Evolutionary conservation across 2,113 vertebrate species (phyloP).

Genomic region (Cercopithecus mona): DNA sequence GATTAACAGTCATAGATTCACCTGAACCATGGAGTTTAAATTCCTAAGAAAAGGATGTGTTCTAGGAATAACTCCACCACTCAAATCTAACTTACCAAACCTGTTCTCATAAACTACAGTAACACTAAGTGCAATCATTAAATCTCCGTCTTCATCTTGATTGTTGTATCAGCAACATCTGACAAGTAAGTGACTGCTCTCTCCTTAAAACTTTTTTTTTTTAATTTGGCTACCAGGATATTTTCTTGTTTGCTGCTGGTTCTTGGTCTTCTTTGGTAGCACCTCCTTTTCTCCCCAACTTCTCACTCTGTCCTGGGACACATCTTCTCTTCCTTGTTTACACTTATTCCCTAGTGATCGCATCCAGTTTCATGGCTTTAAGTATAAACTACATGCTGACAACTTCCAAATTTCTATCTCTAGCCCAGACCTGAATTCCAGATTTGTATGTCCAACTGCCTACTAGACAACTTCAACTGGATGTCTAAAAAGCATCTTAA

Average conservation of each 20-base stretch:
- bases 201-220: background rate
- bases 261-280: background rate
- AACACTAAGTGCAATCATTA: background rate
- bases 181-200: background rate
- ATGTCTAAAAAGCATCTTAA: background rate
- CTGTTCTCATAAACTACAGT: background rate
- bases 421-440: constrained; percentile 10
- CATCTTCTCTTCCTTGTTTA: background rate
- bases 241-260: background rate
- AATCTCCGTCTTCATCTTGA: background rate
- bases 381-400: background rate
- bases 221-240: background rate
- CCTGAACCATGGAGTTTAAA: constrained; percentile 14
- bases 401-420: constrained; percentile 9
- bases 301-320: background rate
- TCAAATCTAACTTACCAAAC: constrained; percentile 1
- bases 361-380: background rate
- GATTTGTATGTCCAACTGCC: background rate
- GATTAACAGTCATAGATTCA: constrained; percentile 13
- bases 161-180: background rate
- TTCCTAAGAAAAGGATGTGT: background rate
- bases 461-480: background rate
- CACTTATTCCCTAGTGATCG: background rate
- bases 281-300: background rate
- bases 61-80: background rate